phyloP scores from a whole-genome alignment of 2,888 invertebrate species.

The Xestia c-nigrum region DNA sequence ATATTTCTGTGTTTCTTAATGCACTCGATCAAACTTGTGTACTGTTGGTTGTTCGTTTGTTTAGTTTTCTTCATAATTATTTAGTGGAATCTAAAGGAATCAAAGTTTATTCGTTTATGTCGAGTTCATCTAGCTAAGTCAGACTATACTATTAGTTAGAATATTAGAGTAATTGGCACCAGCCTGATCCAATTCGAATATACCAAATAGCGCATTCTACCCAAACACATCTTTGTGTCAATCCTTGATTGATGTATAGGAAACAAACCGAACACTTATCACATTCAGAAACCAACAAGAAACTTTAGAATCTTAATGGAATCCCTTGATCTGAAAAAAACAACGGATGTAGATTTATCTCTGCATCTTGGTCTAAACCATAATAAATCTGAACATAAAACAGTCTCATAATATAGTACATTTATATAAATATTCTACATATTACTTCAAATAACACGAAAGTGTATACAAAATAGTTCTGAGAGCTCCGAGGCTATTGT shows the following conservation, averaged over 20 bases:
- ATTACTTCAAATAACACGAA: conserved; percentile 66
- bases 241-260: not conserved
- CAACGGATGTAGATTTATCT: not conserved
- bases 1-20: conserved; percentile 50
- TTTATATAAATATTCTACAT: conserved; percentile 41
- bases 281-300: not conserved
- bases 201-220: not conserved
- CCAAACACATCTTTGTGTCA: not conserved
- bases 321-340: not conserved
- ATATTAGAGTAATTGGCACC: not conserved
- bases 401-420: not conserved
- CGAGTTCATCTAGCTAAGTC: not conserved
- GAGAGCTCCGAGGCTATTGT: conserved; percentile 78
- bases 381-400: conserved; percentile 14
- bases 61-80: not conserved
- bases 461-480: conserved; percentile 71
- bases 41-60: not conserved
- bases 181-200: not conserved
- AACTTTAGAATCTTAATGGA: not conserved
- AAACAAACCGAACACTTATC: not conserved
- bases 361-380: not conserved
- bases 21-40: conserved; percentile 24
- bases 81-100: not conserved
- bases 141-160: not conserved
- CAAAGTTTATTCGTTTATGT: not conserved